phyloP scores from a whole-genome alignment of 1,140 invertebrate genomes.

The Chionoecetes opilio region DNA sequence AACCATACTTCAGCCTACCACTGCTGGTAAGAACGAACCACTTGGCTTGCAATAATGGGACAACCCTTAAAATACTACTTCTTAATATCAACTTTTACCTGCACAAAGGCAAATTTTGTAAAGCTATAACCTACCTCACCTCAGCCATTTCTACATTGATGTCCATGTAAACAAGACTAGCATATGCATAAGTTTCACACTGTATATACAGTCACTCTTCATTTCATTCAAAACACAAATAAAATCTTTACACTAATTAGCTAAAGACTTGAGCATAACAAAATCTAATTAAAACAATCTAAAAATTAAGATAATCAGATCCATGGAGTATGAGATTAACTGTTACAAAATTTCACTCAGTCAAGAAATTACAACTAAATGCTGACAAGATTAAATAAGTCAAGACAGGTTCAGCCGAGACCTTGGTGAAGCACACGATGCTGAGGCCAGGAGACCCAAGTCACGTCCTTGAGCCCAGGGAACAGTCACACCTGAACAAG shows the following conservation, averaged over 20 bases:
- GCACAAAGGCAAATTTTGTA: not conserved
- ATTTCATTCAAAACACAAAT: not conserved
- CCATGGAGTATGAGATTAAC: conserved; percentile 35
- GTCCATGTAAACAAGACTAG: not conserved
- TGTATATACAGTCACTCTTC: conserved; percentile 42
- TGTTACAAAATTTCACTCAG: conserved; percentile 35
- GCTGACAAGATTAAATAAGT: conserved; percentile 32
- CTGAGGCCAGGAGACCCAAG: conserved; percentile 2
- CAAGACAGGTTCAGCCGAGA: not conserved
- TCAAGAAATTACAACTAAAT: conserved; percentile 43
- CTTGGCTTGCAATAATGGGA: not conserved
- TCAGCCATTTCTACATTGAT: not conserved
- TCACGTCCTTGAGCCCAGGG: not conserved
- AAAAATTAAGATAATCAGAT: conserved; percentile 36
- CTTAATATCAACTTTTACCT: not conserved
- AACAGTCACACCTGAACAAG: conserved; percentile 47
- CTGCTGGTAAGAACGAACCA: not conserved
- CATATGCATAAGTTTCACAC: not conserved
- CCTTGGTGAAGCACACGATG: conserved; percentile 45
- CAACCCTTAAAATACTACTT: conserved; percentile 40
- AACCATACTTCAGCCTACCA: conserved; percentile 4
- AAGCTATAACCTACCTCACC: not conserved
- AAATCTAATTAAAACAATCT: not conserved
- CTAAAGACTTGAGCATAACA: conserved; percentile 21
- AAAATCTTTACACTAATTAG: conserved; percentile 15